These are phyloP conservation scores for Ochropleura leucogaster DNA, from an alignment of 2,888 invertebrate genomes.

Conservation along the genomic window DNA sequence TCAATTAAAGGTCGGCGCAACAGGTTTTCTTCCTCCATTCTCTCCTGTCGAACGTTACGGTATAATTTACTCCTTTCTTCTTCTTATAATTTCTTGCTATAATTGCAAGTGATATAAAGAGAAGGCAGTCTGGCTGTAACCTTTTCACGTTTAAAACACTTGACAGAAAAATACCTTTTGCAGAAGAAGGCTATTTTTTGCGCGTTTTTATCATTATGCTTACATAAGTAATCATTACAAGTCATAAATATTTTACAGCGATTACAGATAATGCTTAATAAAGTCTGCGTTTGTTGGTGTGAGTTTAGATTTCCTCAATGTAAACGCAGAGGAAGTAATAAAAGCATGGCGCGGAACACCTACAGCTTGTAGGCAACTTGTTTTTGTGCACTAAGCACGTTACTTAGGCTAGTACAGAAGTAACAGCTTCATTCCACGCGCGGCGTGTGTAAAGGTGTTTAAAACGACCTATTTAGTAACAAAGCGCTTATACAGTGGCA, in stretches of 20 bases:
- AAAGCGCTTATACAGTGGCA: too few relatives aligned
- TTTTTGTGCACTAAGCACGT: neutral
- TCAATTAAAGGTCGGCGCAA: too few relatives aligned
- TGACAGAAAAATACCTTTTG: neutral
- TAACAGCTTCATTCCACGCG: conserved; percentile 11
- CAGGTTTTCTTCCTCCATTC: too few relatives aligned
- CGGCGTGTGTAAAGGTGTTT: neutral
- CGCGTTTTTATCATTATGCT: too few relatives aligned
- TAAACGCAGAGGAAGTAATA: conserved; percentile 37
- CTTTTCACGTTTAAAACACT: neutral
- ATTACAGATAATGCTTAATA: conserved; percentile 3
- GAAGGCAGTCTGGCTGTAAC: neutral
- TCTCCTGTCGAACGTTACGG: too few relatives aligned
- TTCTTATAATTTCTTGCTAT: neutral
- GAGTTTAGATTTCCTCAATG: conserved; percentile 37
- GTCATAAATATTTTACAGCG: neutral
- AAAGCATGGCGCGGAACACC: conserved; percentile 40
- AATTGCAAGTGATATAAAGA: neutral
- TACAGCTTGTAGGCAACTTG: conserved; percentile 5
- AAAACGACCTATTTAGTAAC: neutral
- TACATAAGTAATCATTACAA: neutral
- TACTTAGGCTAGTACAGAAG: neutral
- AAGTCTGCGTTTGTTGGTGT: neutral
- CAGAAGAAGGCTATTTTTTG: neutral
- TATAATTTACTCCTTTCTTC: too few relatives aligned